Conservation (phyloP, 2,797 vertebrate species). For the Phataginus tricuspis region DNA sequence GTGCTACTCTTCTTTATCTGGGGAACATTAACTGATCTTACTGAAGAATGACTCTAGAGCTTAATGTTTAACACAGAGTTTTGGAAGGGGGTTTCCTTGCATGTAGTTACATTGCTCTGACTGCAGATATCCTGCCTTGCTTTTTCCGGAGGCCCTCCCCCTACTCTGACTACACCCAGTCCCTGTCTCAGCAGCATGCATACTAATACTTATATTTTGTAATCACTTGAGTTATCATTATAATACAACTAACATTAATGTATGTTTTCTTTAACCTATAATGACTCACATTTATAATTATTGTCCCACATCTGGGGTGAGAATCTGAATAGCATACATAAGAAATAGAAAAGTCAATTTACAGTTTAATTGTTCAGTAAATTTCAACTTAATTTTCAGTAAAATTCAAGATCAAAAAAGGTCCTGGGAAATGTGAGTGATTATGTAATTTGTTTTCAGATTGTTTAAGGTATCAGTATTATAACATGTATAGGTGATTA, state of each 20-base stretch:
- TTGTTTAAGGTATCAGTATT: neutral
- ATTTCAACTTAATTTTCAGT: slow-evolving; percentile 25
- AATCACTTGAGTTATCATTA: neutral
- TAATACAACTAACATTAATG: neutral
- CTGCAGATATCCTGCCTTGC: no score
- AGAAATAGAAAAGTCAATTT: neutral
- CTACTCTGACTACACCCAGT: no score
- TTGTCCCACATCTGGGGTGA: neutral
- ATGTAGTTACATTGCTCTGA: no score
- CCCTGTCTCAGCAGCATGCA: no score
- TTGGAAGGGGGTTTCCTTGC: no score
- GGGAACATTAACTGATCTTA: no score
- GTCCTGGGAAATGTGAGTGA: neutral
- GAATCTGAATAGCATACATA: neutral
- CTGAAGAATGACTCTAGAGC: no score
- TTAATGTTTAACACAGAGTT: no score
- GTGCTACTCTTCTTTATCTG: no score
- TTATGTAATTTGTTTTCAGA: slow-evolving; percentile 8
- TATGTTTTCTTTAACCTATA: neutral
- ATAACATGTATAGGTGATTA: neutral
- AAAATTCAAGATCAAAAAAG: neutral
- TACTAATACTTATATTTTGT: neutral
- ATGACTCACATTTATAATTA: neutral
- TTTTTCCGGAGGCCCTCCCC: no score
- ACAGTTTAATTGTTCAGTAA: neutral